Evolutionary conservation across 2,113 vertebrate genomes (phyloP), one percentile per base, ranked within the genome.

Genomic region (Dryoscopus gambensis): DNA sequence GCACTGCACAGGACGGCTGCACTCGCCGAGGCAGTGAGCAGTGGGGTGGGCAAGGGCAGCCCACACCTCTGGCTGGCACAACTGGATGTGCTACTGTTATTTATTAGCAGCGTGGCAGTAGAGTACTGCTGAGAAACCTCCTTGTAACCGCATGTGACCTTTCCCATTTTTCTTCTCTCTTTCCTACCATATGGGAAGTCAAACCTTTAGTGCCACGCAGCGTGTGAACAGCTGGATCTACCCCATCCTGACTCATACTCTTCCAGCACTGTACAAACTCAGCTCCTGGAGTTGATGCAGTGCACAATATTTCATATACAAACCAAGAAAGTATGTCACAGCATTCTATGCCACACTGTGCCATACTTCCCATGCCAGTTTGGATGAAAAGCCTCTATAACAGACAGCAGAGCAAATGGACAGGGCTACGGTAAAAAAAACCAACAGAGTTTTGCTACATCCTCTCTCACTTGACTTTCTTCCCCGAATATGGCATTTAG

Each of bases 1-100:
- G 75, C 42, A 8, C 31, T 27, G 65, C 57, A 11, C 16, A 30
- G 49, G 35, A 44, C 1, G 23, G 46, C 64, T 1, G 22, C 37
- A 6, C 37, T 20, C 13, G 4, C 25, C 1, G 0, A 4, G 40
- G 62, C 3, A 17, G 28, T 2, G 30, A 19, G 8, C 3, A 20
- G 19, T 3, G 25, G 81, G 57, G 17, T 23, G 73, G 67, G 67
- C 20, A 83, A 75, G 55, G 67, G 39, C 28, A 83, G 60, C 46
- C 53, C 1, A 0, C 5, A 10, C 35, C 62, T 69, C 84, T 42
- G 13, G 44, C n/a, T 40, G 37, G 18, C 2, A 6, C 64, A 22
- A 9, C 42, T 15, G 37, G 30, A 24, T 37, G 6, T 15, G 33
- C 16, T 69, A 2, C 2, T 70, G n/a, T 9, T 37, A 42, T 35